Evolutionary conservation across 1,140 invertebrate genomes (phyloP), one percentile per base, ranked within the genome.

Genomic region (Saccostrea glomerata): DNA sequence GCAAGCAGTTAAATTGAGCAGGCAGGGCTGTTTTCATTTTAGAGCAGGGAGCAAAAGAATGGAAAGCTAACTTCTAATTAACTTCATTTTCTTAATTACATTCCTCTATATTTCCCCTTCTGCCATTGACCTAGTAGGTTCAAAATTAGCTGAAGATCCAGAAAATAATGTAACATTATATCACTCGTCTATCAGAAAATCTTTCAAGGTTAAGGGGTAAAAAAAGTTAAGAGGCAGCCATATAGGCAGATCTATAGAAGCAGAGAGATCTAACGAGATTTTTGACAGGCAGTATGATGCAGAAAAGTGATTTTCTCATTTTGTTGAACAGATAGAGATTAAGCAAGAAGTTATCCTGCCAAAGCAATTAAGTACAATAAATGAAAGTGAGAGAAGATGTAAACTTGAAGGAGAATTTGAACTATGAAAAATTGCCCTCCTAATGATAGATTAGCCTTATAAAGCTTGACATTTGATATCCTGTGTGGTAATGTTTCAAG

Each of bases 51-150:
- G 70, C 70, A 77, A 36, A 77, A 30, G 25, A 30, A 30, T 30
- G n/a, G 58, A 30, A 77, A 77, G 30, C 23, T 30, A 30, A 77
- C 25, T 77, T 36, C 70, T 77, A 77, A 77, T 77, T 77, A 77
- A 77, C 23, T 77, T 25, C 23, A 77, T 77, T 77, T 36, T 30
- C 2, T 77, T 77, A 15, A 30, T 77, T 77, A 36, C 70, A 30
- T 30, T 15, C 70, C 70, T 30, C 30, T 77, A 11, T 77, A 6
- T 25, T 77, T 66, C 9, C 60, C 47, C 58, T 60, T 36, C 25
- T 15, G 70, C 30, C 30, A 30, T 36, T 77, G 25, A 77, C 70
- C 70, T 36, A 6, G 25, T 25, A n/a, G 70, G 20, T 66, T 23
- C 20, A 23, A 20, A 66, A 66, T 20, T 66, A 0, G 60, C 23